phyloP scores from a whole-genome alignment of 2,113 vertebrate genomes.

The Dermatemys mawii region DNA sequence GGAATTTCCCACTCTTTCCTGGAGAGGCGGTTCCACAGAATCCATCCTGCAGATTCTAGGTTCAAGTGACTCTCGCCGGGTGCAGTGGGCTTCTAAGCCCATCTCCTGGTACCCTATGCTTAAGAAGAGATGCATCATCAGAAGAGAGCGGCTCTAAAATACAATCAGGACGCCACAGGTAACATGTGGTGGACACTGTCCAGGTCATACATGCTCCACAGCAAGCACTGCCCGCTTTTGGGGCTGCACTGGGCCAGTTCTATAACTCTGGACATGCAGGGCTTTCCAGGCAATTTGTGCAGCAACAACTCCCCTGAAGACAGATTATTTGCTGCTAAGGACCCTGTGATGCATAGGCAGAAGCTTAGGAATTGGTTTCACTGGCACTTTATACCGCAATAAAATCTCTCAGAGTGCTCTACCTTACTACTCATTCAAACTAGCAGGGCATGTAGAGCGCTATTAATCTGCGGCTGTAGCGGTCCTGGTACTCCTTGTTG shows the following conservation, averaged over 20 bases:
- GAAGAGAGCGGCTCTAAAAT: background rate
- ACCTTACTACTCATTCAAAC: no score
- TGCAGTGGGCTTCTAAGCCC: background rate
- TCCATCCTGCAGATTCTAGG: background rate
- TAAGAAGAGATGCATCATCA: background rate
- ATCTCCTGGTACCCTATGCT: background rate
- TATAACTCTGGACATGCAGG: background rate
- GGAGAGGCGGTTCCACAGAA: background rate
- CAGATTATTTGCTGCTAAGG: background rate
- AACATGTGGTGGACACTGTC: background rate
- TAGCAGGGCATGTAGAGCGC: no score
- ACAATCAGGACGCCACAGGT: accelerated
- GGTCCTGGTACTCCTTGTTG: no score
- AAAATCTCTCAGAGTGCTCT: no score
- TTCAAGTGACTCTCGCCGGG: background rate
- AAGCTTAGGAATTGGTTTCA: no score
- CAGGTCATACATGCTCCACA: background rate
- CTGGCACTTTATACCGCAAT: no score
- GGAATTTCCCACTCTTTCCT: background rate
- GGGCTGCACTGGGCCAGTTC: background rate
- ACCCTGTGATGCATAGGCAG: accelerated
- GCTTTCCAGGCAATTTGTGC: background rate
- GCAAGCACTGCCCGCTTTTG: background rate
- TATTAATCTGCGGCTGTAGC: no score
- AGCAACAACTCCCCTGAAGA: background rate